Base-by-base conservation (phyloP, 2,113 vertebrate genomes). In the Oryzias melastigma region DNA sequence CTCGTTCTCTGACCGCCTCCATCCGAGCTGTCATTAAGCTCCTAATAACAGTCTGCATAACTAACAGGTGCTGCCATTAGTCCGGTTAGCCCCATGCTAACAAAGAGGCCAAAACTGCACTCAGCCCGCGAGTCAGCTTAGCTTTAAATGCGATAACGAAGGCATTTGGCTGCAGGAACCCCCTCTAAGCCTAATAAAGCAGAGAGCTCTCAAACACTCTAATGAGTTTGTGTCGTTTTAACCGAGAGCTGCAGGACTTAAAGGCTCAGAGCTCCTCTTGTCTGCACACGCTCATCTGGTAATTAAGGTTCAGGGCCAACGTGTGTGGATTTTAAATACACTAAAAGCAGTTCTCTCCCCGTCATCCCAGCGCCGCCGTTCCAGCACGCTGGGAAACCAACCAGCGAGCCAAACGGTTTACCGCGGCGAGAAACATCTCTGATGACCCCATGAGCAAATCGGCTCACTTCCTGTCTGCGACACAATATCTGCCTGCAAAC, bases 71-170 rank as follows among this genome's bases (percentile, higher is more conserved):
- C 68, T 73, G 58, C 73, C 75, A 77, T 82, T 73, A 81, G 85
- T 19, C 48, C 24, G 49, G 35, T 76, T 81, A 80, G 70, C 78
- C 45, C 62, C 0, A 65, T 27, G 68, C 78, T 85, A 90, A 83
- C 82, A 85, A 83, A 85, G 80, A 75, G 80, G 79, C 84, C 81
- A 90, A 84, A 89, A 85, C 59, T 68, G 85, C 90, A 87, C 88
- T 90, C 78, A 90, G 81, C 72, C 54, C 43, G 60, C 18, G 78
- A 77, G 82, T 82, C 78, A 83, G 85, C 84, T 77, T 83, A 88
- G 81, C 53, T 14, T 24, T 55, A 58, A 86, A 87, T 79, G 80
- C 73, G 72, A 85, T 86, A 87, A 90, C 49, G 78, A 82, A 81
- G 87, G 82, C 82, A 83, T 86, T 83, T 81, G 80, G 78, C 61